Conservation (phyloP, 2,888 invertebrate species). For the Calameuta pallipes region DNA sequence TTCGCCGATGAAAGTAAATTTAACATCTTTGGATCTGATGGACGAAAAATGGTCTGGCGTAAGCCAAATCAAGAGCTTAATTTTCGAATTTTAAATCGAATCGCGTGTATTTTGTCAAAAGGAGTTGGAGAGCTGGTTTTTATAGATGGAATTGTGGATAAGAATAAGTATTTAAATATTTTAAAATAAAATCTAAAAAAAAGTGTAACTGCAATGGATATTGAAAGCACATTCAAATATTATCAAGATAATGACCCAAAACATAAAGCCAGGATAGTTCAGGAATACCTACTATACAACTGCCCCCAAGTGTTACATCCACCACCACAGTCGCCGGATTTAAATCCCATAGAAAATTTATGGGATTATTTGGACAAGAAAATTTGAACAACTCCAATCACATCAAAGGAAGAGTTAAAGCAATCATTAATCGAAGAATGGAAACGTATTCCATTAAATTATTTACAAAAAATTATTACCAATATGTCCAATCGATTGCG, state of each 20-base stretch:
- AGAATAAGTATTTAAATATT: conserved; percentile 9
- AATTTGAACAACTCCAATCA: too few species aligned
- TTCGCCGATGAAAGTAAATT: conserved; percentile 18
- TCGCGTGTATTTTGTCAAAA: conserved; percentile 2
- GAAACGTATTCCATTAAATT: too few species aligned
- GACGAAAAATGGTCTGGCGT: neutral
- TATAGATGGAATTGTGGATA: conserved; percentile 15
- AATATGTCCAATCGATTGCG: too few species aligned
- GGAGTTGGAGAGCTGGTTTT: conserved; percentile 10
- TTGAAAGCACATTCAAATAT: neutral
- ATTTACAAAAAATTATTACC: too few species aligned
- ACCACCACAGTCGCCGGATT: neutral
- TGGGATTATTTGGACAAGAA: too few species aligned
- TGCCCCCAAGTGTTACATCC: neutral
- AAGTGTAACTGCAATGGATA: conserved; percentile 9
- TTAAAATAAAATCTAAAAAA: conserved; percentile 15
- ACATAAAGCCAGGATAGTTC: conserved; percentile 4
- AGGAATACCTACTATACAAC: conserved; percentile 2
- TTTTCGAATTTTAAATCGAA: neutral
- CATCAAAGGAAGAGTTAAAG: too few species aligned
- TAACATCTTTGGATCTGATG: conserved; percentile 70
- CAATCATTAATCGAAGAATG: too few species aligned
- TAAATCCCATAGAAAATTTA: neutral
- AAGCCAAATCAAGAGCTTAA: conserved; percentile 65
- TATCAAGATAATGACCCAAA: conserved; percentile 15